Evolutionary conservation across 2,113 vertebrate species (phyloP).

Genomic region (Vidua chalybeata): DNA sequence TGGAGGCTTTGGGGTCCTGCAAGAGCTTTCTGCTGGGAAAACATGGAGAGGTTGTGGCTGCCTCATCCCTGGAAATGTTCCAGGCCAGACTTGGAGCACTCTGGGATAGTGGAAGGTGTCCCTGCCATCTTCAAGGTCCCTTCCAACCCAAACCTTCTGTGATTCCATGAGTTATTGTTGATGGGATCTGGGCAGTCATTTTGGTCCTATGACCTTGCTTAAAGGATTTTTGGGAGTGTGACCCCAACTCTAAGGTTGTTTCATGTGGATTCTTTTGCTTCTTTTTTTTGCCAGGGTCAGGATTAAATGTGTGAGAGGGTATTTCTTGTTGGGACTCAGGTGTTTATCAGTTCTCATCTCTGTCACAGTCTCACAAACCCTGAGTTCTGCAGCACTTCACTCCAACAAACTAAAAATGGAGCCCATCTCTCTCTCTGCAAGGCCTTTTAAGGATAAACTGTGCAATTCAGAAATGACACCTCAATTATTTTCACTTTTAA

Average conservation of each 20-base stretch:
- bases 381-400: not conserved
- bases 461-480: not conserved
- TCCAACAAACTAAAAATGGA: not conserved
- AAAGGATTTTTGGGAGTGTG: not conserved
- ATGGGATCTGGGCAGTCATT: not conserved
- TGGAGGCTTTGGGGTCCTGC: not conserved
- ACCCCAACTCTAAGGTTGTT: not conserved
- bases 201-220: not conserved
- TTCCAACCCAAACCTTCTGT: not conserved
- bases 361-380: not conserved
- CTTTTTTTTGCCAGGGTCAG: not conserved
- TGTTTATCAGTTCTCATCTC: not conserved
- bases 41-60: not conserved
- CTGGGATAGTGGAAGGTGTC: not conserved
- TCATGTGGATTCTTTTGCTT: not conserved
- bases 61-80: not conserved
- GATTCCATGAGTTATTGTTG: not conserved
- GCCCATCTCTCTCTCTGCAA: not conserved
- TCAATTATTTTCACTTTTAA: not conserved
- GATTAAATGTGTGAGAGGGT: not conserved
- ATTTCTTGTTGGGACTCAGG: not conserved
- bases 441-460: not conserved
- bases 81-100: not conserved
- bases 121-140: not conserved
- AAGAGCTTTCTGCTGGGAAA: not conserved